Evolutionary conservation across 2,113 vertebrate species (phyloP).

Genomic region (Actinemys pallida): DNA sequence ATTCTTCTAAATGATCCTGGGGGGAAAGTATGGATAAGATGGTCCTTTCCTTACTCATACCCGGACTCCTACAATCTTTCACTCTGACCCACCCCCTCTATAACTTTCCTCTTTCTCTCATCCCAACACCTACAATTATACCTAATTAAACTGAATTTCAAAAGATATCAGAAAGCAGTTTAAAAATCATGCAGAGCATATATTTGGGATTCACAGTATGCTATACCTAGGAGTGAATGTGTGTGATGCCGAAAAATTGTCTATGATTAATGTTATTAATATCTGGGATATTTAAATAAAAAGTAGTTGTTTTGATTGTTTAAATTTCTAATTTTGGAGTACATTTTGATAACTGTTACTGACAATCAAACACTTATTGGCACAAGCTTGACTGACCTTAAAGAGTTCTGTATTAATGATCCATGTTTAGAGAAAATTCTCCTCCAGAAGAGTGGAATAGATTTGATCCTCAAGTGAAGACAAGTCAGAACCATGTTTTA

Average conservation of each 20-base stretch:
- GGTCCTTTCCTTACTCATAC: background rate
- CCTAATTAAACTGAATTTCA: background rate
- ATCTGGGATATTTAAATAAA: background rate
- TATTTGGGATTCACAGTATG: background rate
- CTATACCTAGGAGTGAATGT: background rate
- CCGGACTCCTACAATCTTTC: background rate
- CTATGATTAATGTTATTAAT: background rate
- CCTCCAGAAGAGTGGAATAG: background rate
- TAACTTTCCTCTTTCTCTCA: background rate
- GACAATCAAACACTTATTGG: background rate
- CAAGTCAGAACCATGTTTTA: rapidly evolving
- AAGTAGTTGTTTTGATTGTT: background rate
- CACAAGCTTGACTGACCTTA: background rate
- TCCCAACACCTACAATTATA: background rate
- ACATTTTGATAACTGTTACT: background rate
- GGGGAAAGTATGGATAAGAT: background rate
- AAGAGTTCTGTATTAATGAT: background rate
- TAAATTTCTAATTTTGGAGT: background rate
- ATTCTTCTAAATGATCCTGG: background rate
- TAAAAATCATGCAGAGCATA: background rate
- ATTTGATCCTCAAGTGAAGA: background rate
- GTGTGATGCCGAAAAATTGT: background rate
- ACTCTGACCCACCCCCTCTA: background rate
- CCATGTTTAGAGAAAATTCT: background rate
- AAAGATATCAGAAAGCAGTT: background rate